Percentiles rank a stretch among this genome's conserved stretches.
Conservation (phyloP, 2,888 invertebrate genomes). For the Chironomus riparius region DNA sequence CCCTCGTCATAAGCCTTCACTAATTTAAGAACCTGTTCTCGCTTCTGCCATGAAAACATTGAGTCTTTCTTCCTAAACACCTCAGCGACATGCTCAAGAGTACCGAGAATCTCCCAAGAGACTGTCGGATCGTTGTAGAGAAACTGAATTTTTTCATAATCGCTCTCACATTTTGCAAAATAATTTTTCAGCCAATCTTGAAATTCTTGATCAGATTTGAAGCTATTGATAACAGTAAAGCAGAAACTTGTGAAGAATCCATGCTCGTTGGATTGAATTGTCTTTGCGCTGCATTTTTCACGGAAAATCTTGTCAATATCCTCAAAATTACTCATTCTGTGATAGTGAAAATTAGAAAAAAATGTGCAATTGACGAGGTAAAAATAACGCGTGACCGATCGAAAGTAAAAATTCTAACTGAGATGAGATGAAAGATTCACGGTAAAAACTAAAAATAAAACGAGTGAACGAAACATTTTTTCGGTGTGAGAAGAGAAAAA, state of each 20-base stretch:
- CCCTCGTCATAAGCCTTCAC: constrained; percentile 45
- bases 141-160: constrained; percentile 49
- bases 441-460: neutral
- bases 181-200: constrained; percentile 51
- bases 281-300: constrained; percentile 61
- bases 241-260: constrained; percentile 66
- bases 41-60: constrained; percentile 49
- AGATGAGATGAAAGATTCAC: neutral
- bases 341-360: neutral
- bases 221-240: constrained; percentile 46
- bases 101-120: constrained; percentile 47
- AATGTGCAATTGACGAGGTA: neutral
- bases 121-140: constrained; percentile 43
- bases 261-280: constrained; percentile 61
- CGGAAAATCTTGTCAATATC: constrained; percentile 35
- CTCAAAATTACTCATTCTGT: neutral
- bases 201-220: constrained; percentile 44
- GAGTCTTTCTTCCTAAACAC: constrained; percentile 59
- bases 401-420: neutral
- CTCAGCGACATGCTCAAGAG: constrained; percentile 56
- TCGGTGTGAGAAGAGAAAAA: neutral
- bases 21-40: constrained; percentile 53
- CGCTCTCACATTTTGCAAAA: constrained; percentile 51
- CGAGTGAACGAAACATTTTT: neutral
- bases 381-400: no score